phyloP scores from a whole-genome alignment of 2,888 invertebrate species.

The Notodonta dromedarius region DNA sequence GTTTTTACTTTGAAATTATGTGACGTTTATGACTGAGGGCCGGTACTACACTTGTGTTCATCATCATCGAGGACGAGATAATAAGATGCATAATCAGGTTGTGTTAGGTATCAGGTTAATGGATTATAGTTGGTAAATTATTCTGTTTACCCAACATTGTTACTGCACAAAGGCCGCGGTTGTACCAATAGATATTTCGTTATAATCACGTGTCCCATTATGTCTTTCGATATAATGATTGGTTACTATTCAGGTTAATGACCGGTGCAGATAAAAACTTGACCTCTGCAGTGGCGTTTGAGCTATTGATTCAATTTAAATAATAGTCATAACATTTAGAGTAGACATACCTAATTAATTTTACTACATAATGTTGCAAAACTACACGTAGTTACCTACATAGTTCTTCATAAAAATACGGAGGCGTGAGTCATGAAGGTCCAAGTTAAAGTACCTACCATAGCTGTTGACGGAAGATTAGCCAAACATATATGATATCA shows the following conservation, averaged over 20 bases:
- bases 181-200: slow-evolving; percentile 13
- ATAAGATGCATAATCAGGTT: no score
- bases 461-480: no score
- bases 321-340: background rate
- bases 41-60: no score
- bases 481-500: no score
- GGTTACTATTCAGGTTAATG: slow-evolving; percentile 43
- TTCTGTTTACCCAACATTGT: background rate
- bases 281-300: slow-evolving; percentile 32
- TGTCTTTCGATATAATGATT: slow-evolving; percentile 30
- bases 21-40: no score
- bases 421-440: no score
- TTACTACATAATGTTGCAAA: background rate
- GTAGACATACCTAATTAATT: background rate
- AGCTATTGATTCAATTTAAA: slow-evolving; percentile 21
- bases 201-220: slow-evolving; percentile 32
- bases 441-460: no score
- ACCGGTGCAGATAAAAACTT: slow-evolving; percentile 46
- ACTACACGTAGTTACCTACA: no score
- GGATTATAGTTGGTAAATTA: background rate
- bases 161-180: background rate
- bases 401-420: no score
- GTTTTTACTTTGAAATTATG: no score
- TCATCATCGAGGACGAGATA: no score
- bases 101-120: no score